Conservation (phyloP, 2,888 invertebrate species). For the Scotopteryx bipunctaria region DNA sequence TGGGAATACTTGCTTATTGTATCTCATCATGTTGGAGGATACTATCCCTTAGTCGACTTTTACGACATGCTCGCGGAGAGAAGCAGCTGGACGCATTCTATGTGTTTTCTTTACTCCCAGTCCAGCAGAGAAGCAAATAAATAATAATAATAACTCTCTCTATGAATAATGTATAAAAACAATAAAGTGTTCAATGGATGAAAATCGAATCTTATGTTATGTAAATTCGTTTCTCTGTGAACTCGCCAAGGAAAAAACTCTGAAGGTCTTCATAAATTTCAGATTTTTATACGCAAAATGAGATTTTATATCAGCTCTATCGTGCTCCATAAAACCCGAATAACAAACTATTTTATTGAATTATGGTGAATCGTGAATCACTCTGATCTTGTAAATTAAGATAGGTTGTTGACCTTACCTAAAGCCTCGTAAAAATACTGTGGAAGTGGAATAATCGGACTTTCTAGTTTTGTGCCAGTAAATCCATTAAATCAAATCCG, state of each 20-base stretch:
- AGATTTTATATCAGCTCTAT: conserved; percentile 30
- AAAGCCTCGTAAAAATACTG: background rate
- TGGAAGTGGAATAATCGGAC: conserved; percentile 1
- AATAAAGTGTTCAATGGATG: background rate
- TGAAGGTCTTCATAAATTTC: conserved; percentile 23
- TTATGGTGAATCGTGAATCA: conserved; percentile 17
- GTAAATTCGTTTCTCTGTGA: conserved; percentile 4
- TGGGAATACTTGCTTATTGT: too few species aligned
- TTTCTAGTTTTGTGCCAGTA: conserved; percentile 2
- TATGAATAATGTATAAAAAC: too few species aligned
- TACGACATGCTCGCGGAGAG: too few species aligned
- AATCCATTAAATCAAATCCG: background rate
- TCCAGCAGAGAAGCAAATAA: too few species aligned
- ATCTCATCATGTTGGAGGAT: too few species aligned
- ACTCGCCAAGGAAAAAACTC: conserved; percentile 12
- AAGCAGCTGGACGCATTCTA: too few species aligned
- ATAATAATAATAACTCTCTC: too few species aligned
- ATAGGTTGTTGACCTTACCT: conserved; percentile 1
- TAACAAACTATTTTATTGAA: conserved; percentile 36
- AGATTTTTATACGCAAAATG: conserved; percentile 25
- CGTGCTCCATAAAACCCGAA: conserved; percentile 32
- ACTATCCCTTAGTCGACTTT: too few species aligned
- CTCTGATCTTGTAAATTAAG: conserved; percentile 10
- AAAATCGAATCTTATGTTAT: too few species aligned
- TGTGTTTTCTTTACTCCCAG: too few species aligned